These are phyloP conservation scores for Phasianus colchicus DNA, from an alignment of 2,113 vertebrate genomes.

Conservation along the genomic window DNA sequence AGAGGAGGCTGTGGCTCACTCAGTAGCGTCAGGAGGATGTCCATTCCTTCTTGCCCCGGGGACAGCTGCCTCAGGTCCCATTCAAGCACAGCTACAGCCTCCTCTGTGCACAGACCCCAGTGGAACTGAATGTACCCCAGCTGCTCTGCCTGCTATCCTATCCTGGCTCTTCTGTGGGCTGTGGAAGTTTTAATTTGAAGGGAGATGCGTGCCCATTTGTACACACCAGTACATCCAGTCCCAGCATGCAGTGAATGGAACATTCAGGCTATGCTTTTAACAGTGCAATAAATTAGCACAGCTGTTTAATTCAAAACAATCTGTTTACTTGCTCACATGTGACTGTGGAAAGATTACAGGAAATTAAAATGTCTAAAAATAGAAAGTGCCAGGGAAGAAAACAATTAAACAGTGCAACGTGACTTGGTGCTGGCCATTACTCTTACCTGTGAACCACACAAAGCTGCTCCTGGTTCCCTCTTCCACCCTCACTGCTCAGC, in stretches of 20 bases:
- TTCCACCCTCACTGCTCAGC: background rate
- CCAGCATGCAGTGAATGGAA: fast-evolving
- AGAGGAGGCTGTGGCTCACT: fast-evolving
- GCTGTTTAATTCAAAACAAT: constrained; percentile 15
- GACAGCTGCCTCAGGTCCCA: fast-evolving
- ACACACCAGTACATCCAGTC: background rate
- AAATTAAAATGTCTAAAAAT: constrained; percentile 22
- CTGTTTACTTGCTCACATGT: constrained; percentile 30
- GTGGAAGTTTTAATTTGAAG: background rate
- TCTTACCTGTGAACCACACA: background rate
- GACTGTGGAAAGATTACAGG: background rate
- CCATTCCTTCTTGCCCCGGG: background rate
- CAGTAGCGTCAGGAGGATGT: background rate
- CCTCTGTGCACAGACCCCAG: fast-evolving
- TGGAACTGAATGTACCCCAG: background rate
- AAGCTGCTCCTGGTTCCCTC: background rate
- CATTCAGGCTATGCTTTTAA: background rate
- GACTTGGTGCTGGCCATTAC: background rate
- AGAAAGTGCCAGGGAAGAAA: background rate
- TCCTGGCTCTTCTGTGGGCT: fast-evolving
- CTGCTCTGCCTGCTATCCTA: background rate
- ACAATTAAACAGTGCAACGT: background rate
- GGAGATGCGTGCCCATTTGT: background rate
- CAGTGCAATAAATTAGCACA: constrained; percentile 1
- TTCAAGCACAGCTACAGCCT: background rate